A percentile compares a stretch with the other conserved stretches of the same genome.
phyloP scores from a whole-genome alignment of 1,140 invertebrate species.

The Lasioglossum albipes region DNA sequence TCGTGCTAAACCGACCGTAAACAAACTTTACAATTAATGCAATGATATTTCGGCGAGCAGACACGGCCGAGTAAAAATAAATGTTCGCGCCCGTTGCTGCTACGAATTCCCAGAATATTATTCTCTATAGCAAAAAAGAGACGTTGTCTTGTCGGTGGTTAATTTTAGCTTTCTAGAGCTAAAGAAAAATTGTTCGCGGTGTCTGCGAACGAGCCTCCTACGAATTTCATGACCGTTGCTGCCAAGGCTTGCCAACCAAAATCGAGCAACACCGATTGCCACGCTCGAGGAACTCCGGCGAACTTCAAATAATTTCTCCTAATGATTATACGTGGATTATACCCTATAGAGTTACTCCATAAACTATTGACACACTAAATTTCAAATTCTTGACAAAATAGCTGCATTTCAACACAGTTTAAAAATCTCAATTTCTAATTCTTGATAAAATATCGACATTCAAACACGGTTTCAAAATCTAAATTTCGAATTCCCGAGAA shows the following conservation, averaged over 20 bases:
- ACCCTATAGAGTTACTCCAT: too few relatives aligned
- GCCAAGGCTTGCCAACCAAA: background rate
- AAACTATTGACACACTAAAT: too few relatives aligned
- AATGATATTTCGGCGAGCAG: background rate
- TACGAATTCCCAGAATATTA: conserved; percentile 5
- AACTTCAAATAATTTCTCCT: too few relatives aligned
- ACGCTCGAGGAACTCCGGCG: background rate
- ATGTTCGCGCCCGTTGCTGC: background rate
- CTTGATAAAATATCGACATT: too few relatives aligned
- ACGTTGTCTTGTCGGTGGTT: conserved; percentile 16
- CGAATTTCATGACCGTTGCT: conserved; percentile 6
- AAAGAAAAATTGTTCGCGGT: conserved; percentile 29
- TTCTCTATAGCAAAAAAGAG: background rate
- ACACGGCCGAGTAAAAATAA: background rate
- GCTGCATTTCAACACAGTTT: too few relatives aligned
- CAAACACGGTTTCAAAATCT: too few relatives aligned
- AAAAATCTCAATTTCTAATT: too few relatives aligned
- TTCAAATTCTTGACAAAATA: too few relatives aligned
- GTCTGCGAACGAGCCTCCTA: conserved; percentile 1
- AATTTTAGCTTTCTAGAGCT: conserved; percentile 31
- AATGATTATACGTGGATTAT: too few relatives aligned
- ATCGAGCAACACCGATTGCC: background rate
- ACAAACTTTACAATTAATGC: conserved; percentile 2
- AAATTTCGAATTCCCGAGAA: too few relatives aligned
- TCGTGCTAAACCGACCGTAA: background rate